Conservation (phyloP, 92 coral and sea anemone species). For the Isaurus tuberculatus region DNA sequence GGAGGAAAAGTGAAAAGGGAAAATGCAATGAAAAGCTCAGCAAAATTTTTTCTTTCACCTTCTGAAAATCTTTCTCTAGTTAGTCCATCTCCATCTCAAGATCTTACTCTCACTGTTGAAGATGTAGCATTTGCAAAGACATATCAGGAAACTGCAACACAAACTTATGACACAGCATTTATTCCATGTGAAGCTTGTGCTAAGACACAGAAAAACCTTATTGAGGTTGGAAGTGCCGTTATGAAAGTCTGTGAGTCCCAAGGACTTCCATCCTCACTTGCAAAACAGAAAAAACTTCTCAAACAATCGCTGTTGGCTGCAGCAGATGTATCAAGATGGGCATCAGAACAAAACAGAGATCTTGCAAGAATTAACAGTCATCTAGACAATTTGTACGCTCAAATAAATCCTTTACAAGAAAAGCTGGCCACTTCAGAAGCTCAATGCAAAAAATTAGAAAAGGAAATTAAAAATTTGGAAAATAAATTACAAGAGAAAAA, state of each 20-base stretch:
- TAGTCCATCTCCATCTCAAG: slow-evolving; percentile 80
- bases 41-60: slow-evolving; percentile 83
- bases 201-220: slow-evolving; percentile 87
- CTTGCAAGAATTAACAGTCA: slow-evolving; percentile 90
- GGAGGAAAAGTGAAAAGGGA: slow-evolving; percentile 66
- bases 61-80: slow-evolving; percentile 66
- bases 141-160: slow-evolving; percentile 80
- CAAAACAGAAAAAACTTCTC: slow-evolving; percentile 94
- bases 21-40: slow-evolving; percentile 74
- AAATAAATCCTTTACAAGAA: slow-evolving; percentile 90
- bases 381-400: slow-evolving; percentile 94
- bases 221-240: slow-evolving; percentile 93
- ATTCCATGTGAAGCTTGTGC: slow-evolving; percentile 98
- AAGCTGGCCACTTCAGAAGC: slow-evolving; percentile 83
- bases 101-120: slow-evolving; percentile 80
- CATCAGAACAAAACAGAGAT: slow-evolving; percentile 95
- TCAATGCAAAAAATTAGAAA: slow-evolving; percentile 70
- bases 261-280: slow-evolving; percentile 95
- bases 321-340: slow-evolving; percentile 97
- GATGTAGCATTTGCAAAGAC: slow-evolving; percentile 84
- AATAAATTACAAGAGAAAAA: slow-evolving; percentile 62
- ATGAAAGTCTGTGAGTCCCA: slow-evolving; percentile 96
- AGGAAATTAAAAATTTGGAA: slow-evolving; percentile 73
- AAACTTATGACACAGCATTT: slow-evolving; percentile 97
- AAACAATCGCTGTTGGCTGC: slow-evolving; percentile 95